Conservation (phyloP, 1,140 invertebrate genomes). For the Drosophila chauvacae region DNA sequence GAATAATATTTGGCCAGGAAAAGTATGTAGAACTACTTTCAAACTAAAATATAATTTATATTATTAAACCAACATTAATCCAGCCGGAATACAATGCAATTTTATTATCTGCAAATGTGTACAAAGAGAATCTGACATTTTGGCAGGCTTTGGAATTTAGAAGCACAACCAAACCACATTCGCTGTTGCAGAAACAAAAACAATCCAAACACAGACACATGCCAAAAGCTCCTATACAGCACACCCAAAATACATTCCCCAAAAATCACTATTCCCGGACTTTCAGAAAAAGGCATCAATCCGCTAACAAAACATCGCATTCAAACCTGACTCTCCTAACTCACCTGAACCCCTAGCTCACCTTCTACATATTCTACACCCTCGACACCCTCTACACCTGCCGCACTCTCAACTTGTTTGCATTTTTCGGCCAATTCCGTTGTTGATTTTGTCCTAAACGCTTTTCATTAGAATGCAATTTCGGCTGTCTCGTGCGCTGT, state of each 20-base stretch:
- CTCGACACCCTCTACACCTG: neutral
- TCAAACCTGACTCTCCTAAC: neutral
- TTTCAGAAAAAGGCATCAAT: conserved; percentile 13
- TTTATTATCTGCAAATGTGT: neutral
- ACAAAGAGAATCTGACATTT: neutral
- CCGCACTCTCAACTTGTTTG: conserved; percentile 17
- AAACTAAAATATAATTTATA: neutral
- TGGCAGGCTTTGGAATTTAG: neutral
- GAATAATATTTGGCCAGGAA: neutral
- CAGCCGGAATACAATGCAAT: neutral
- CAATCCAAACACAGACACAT: neutral
- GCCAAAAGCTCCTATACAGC: too few relatives aligned
- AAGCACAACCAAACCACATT: neutral
- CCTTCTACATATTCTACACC: too few relatives aligned
- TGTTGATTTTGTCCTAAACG: conserved; percentile 72
- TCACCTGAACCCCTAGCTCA: neutral
- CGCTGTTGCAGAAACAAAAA: neutral
- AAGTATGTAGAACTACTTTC: neutral
- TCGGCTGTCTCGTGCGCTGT: conserved; percentile 1
- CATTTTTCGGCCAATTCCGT: conserved; percentile 33
- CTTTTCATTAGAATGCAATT: conserved; percentile 59
- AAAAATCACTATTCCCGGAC: neutral
- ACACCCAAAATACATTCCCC: neutral
- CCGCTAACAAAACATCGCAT: neutral
- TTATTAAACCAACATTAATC: neutral